These are phyloP conservation scores for Margarornis squamiger DNA, from an alignment of 2,797 vertebrate genomes.

Conservation along the genomic window DNA sequence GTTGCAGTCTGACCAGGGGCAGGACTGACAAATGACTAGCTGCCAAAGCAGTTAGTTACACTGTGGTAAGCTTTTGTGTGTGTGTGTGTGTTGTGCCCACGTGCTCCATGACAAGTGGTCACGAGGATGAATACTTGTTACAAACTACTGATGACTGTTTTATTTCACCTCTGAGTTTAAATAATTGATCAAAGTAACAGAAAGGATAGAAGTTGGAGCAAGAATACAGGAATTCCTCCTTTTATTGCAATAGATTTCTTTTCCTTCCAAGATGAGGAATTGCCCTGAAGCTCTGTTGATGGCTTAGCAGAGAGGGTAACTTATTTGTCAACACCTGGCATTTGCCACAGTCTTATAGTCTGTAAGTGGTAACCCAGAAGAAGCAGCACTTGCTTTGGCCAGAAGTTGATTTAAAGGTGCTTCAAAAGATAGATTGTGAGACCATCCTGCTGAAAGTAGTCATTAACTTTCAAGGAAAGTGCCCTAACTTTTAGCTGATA, in stretches of 20 bases:
- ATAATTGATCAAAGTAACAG: not conserved
- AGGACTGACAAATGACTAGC: not conserved
- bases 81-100: not conserved
- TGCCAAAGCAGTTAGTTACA: slow-evolving; percentile 13
- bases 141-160: not conserved
- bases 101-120: not conserved
- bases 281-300: not conserved
- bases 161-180: not conserved
- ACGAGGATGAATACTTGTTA: not conserved
- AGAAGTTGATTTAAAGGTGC: not conserved
- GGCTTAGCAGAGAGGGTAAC: not conserved
- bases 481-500: not conserved
- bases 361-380: not conserved
- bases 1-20: not conserved
- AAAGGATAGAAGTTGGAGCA: not conserved
- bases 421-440: not conserved
- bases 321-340: not conserved
- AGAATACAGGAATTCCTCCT: not conserved
- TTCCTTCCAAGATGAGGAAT: not conserved
- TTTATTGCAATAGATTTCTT: not conserved
- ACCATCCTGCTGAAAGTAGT: not conserved
- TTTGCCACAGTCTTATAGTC: not conserved
- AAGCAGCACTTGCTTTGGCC: not conserved
- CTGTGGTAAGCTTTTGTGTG: not conserved
- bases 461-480: not conserved